phyloP scores from a whole-genome alignment of 2,888 invertebrate species.

The Leptinotarsa rubiginosa region DNA sequence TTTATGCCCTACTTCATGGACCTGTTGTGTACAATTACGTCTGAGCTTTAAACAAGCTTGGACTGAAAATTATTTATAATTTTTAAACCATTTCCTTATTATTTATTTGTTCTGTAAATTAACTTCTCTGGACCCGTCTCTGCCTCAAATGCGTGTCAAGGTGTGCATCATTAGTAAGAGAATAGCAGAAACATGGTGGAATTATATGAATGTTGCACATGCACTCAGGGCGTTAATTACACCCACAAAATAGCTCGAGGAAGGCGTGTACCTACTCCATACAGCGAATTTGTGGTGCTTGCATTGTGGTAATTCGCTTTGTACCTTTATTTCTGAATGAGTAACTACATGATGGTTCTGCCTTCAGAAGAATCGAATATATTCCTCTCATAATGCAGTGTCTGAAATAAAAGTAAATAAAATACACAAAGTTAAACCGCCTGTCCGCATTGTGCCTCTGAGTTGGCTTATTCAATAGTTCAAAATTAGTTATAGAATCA shows the following conservation, averaged over 20 bases:
- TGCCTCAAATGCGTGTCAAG: conserved; percentile 3
- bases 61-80: too few relatives aligned
- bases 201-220: conserved; percentile 6
- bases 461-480: too few relatives aligned
- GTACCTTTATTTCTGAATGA: background rate
- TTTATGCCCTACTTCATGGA: too few relatives aligned
- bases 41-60: too few relatives aligned
- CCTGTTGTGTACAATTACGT: too few relatives aligned
- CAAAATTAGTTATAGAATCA: too few relatives aligned
- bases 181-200: conserved; percentile 6
- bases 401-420: too few relatives aligned
- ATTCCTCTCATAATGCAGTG: too few relatives aligned
- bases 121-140: background rate
- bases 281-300: background rate
- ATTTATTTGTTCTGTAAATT: background rate
- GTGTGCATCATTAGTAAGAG: conserved; percentile 3
- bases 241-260: background rate
- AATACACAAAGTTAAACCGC: too few relatives aligned
- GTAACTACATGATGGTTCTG: background rate
- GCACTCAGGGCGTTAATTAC: conserved; percentile 3
- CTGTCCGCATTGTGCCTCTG: too few relatives aligned
- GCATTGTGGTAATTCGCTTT: background rate
- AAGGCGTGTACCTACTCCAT: background rate
- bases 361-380: background rate
- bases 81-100: too few relatives aligned